phyloP scores from a whole-genome alignment of 2,888 invertebrate species.

The Anthophora plumipes region DNA sequence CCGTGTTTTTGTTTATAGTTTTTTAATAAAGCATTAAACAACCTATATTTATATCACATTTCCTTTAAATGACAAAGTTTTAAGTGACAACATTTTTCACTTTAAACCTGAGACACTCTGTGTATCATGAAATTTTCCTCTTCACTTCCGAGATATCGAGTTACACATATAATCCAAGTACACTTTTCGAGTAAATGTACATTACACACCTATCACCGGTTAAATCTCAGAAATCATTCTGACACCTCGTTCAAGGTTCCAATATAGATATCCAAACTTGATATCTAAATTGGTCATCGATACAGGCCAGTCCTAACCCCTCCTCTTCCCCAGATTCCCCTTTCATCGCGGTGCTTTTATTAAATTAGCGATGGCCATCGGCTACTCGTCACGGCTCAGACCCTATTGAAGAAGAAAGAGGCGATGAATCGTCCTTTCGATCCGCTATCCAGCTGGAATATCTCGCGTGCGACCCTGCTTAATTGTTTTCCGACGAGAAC shows the following conservation, averaged over 20 bases:
- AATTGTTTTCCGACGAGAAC: slow-evolving; percentile 61
- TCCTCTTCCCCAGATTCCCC: not conserved
- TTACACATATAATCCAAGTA: too few species aligned
- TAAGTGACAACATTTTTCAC: too few species aligned
- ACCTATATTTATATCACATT: too few species aligned
- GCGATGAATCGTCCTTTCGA: slow-evolving; percentile 59
- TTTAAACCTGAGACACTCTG: too few species aligned
- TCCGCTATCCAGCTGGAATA: slow-evolving; percentile 37
- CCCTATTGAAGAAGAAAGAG: slow-evolving; percentile 49
- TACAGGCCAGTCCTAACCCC: slow-evolving; percentile 40
- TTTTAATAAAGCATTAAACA: too few species aligned
- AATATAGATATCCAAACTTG: slow-evolving; percentile 11
- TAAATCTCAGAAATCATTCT: slow-evolving; percentile 20
- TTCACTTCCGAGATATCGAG: too few species aligned
- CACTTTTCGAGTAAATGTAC: not conserved
- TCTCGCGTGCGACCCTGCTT: slow-evolving; percentile 50
- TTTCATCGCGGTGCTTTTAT: slow-evolving; percentile 60
- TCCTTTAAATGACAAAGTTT: too few species aligned
- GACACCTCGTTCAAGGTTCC: slow-evolving; percentile 30
- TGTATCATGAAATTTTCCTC: too few species aligned
- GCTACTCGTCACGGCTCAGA: slow-evolving; percentile 47
- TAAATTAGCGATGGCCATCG: slow-evolving; percentile 70
- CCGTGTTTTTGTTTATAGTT: too few species aligned
- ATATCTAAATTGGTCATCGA: slow-evolving; percentile 72
- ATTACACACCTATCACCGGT: not conserved